Conservation (phyloP, 2,113 vertebrate genomes). For the Apus apus region DNA sequence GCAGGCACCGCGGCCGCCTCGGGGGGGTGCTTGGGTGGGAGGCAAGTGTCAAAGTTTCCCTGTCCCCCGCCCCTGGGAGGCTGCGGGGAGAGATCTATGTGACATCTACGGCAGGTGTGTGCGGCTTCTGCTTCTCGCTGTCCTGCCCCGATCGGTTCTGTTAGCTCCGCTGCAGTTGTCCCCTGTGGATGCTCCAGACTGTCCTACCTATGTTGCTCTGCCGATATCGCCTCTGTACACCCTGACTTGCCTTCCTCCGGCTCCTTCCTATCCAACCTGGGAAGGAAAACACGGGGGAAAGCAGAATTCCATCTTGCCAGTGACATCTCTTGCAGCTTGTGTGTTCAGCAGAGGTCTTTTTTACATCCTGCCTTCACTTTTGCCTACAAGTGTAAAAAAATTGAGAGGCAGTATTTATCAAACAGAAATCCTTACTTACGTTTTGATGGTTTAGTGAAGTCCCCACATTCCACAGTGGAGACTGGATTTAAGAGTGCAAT, state of each 20-base stretch:
- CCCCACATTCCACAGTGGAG: rapidly evolving
- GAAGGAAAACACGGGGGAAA: not conserved
- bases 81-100: too few species aligned
- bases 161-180: rapidly evolving
- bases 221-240: rapidly evolving
- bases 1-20: not conserved
- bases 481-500: rapidly evolving
- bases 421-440: not conserved
- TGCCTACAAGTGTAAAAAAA: not conserved
- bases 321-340: not conserved
- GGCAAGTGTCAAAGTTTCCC: not conserved
- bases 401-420: not conserved
- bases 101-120: not conserved
- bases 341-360: not conserved
- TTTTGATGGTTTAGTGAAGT: not conserved
- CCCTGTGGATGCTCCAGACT: rapidly evolving
- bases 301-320: not conserved
- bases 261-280: not conserved
- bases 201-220: rapidly evolving
- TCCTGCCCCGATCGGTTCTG: not conserved
- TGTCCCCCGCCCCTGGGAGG: not conserved
- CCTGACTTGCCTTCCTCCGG: not conserved
- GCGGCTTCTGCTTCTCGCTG: not conserved
- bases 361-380: not conserved
- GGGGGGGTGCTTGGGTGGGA: not conserved